Base-by-base conservation (phyloP, 1,140 invertebrate species). In the Drosophila saltans region DNA sequence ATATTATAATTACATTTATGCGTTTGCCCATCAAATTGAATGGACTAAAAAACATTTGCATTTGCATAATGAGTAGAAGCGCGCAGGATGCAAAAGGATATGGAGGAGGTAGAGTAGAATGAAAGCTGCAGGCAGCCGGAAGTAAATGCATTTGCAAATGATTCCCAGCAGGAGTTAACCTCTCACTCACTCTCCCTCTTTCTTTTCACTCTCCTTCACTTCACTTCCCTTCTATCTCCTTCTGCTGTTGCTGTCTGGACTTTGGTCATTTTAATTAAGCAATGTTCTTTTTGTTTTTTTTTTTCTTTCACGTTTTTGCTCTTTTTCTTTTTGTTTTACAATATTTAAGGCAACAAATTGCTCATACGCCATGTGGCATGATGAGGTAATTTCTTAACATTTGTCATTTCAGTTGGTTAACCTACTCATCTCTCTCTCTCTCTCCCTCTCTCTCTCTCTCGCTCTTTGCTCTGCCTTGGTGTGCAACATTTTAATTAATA, bases 1-100 rank as follows among this genome's bases (percentile, higher is more conserved):
- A 75, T 81, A 80, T 75, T 70, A 83, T 82, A 82, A 82, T 84
- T 82, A 84, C 80, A 82, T 83, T 82, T 80, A 84, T 84, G 67
- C 58, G 48, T 52, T 52, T 72, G 81, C 41, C 77, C 81, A 82
- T 82, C 72, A 82, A 84, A 80, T 80, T 75, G 76, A 82, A 82
- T 82, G 80, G 80, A 45, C 59, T 81, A 83, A 75, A 66, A 70
- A 72, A 59, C 57, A 39, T 59, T 39, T 36, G 16, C 76, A 82
- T 82, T 82, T 84, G 72, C 80, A 79, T 72, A 84, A 72, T 69
- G 67, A 52, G 59, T 52, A 11, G 28, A 11, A 36, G 33, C 33
- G 33, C 57, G 16, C 1, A 5, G 33, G 9, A 11, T 10, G 30
- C 5, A 30, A 40, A 9, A 5, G 10, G 33, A 21, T 2, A 6